Evolutionary conservation across 2,888 invertebrate genomes (phyloP), one percentile per base, ranked within the genome.

Genomic region (Cremastinae sp.): DNA sequence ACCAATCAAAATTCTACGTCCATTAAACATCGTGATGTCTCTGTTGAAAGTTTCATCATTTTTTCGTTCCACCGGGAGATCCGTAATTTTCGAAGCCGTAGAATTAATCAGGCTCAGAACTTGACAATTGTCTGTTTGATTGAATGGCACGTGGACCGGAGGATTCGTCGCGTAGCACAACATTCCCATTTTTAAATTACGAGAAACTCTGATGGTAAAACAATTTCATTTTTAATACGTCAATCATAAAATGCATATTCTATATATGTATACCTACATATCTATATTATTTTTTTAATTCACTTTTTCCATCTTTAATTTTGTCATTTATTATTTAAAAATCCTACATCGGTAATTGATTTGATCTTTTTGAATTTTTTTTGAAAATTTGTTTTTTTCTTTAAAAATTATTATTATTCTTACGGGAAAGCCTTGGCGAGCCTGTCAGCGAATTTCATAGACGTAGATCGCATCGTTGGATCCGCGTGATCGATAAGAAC

Each of bases 111-210:
- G 41, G 16, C 70, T 12, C 51, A 81, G 58, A 4, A 76, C 59
- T 7, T 49, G 28, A 16, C 83, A 84, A 64, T 74, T 79, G 47
- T 83, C 77, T 4, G 74, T 81, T 77, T 84, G 81, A 71, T 81
- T 79, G 55, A 83, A 81, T 8, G 75, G 12, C 56, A 82, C 59
- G 59, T 74, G 79, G 22, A 43, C 55, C 28, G 79, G 78, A 1
- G 79, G 73, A 71, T 56, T 41, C 1, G 71, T 79, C 1, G 71
- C 53, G 28, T 61, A 75, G 35, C 71, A 74, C 5, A 78, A 55
- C 78, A 84, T 78, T 10, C 84, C 82, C 78, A 82, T 81, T 80
- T 81, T 80, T 39, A 81, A 74, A 73, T 80, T 74, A 35, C 59
- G 51, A n/a, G 77, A 82, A 0, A 78, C 66, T 14, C 82, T 83